phyloP scores from a whole-genome alignment of 2,888 invertebrate genomes.

The Drosophila subsilvestris region DNA sequence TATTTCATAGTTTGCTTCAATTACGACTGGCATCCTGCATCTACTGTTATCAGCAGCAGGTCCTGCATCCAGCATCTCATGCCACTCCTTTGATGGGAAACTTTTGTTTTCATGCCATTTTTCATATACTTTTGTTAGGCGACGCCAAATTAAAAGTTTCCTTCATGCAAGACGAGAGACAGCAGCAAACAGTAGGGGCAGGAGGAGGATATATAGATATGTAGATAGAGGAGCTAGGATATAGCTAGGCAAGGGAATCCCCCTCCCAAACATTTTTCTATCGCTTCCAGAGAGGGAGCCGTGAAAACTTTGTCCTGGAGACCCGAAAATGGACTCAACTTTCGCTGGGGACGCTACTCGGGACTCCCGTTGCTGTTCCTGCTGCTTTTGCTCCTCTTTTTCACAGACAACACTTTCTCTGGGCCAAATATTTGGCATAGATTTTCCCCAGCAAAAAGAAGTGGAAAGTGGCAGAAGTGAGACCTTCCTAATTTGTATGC shows the following conservation, averaged over 20 bases:
- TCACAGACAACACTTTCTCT: conserved; percentile 69
- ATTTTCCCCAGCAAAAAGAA: conserved; percentile 23
- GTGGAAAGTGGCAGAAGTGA: conserved; percentile 7
- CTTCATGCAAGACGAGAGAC: conserved; percentile 20
- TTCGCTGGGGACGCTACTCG: neutral
- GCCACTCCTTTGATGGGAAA: conserved; percentile 23
- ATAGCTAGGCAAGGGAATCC: no score
- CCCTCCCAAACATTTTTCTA: conserved; percentile 26
- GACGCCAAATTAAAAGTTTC: conserved; percentile 53
- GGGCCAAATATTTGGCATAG: conserved; percentile 68
- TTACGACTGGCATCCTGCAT: conserved; percentile 24
- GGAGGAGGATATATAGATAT: neutral
- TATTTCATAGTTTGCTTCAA: conserved; percentile 46
- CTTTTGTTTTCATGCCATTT: conserved; percentile 49
- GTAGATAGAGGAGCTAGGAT: neutral
- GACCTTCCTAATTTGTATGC: conserved; percentile 70
- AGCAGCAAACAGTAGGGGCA: no score
- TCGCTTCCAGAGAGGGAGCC: conserved; percentile 24
- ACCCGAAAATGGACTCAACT: conserved; percentile 3
- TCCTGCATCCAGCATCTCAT: conserved; percentile 3
- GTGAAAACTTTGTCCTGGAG: conserved; percentile 33
- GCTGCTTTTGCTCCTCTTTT: neutral
- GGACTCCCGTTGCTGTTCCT: neutral
- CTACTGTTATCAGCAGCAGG: neutral
- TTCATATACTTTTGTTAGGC: conserved; percentile 51